These are phyloP conservation scores for Hycleus cichorii DNA, from an alignment of 1,140 invertebrate genomes.

Conservation along the genomic window DNA sequence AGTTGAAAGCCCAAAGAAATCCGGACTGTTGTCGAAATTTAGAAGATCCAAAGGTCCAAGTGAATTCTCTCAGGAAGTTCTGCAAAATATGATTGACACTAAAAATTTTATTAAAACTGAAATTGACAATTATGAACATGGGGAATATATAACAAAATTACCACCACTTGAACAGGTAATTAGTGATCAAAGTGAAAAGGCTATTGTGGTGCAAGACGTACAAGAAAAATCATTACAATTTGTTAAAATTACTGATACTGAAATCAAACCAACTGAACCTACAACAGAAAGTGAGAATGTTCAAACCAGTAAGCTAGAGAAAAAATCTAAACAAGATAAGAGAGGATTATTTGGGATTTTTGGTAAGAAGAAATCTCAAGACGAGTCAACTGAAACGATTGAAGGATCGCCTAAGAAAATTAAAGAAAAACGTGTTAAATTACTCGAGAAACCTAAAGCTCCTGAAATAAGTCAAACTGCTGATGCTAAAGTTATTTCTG, in stretches of 20 bases:
- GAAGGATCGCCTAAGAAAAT: conserved; percentile 15
- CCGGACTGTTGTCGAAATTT: conserved; percentile 4
- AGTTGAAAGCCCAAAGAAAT: neutral
- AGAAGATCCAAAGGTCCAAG: conserved; percentile 2
- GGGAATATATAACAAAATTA: too few species aligned
- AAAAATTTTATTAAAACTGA: conserved; percentile 27
- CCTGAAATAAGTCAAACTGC: neutral
- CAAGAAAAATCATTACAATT: too few species aligned
- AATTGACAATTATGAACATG: conserved; percentile 28
- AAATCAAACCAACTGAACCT: too few species aligned
- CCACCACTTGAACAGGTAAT: too few species aligned
- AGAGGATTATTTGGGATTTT: conserved; percentile 27
- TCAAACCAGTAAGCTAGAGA: neutral
- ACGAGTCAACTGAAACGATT: conserved; percentile 7
- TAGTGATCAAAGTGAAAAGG: too few species aligned
- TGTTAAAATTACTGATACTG: too few species aligned
- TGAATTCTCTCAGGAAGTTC: conserved; percentile 10
- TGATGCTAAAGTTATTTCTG: conserved; percentile 1
- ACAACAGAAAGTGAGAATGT: neutral
- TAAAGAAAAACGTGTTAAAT: conserved; percentile 9
- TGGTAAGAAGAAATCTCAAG: conserved; percentile 18
- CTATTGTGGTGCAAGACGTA: too few species aligned
- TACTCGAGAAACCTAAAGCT: conserved; percentile 9
- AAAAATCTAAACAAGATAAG: conserved; percentile 14
- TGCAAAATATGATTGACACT: conserved; percentile 24